Evolutionary conservation across 2,888 invertebrate species (phyloP), one percentile per base, ranked within the genome.

Genomic region (Tenthredo livida): DNA sequence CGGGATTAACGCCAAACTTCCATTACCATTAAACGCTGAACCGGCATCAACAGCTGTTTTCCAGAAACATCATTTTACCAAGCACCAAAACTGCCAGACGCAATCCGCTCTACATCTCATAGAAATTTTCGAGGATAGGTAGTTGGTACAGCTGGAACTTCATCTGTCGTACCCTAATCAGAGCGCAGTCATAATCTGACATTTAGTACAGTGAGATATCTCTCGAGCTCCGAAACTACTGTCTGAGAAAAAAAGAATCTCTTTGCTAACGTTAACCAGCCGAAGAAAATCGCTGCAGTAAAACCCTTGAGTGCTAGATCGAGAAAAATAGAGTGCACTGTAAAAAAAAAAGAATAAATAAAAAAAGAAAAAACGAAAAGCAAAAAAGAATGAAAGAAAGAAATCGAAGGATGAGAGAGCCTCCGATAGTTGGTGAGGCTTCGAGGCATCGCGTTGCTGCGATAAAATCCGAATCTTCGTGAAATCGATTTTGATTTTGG

Each of bases 341-440:
- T n/a, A 2, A 25, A 5, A 21, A 43, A 25, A 25, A 37, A 37
- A 0, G 37, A 37, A n/a, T n/a, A n/a, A n/a, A n/a, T n/a, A n/a
- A n/a, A n/a, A 4, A 33, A 33, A 33, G 4, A 25, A 25, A 0
- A 33, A 37, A 37, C 0, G 37, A 37, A 21, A 15, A 50, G 50
- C 9, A 40, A 12, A 17, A 21, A 40, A 43, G 10, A n/a, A 40
- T 2, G 29, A 33, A 54, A 33, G 50, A 54, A 77, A 77, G 77
- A 17, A 77, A 77, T 72, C 12, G 40, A 77, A 50, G 50, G 17
- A 77, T 9, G 50, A 50, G 33, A 47, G 40, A 77, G 75, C 47
- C 50, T 77, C 33, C 12, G 47, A 77, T 77, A 77, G 77, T 54
- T 77, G 25, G n/a, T 54, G 77, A 77, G 50, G 50, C 54, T 77